phyloP scores from a whole-genome alignment of 2,888 invertebrate species.

The Platerodrilus igneus region DNA sequence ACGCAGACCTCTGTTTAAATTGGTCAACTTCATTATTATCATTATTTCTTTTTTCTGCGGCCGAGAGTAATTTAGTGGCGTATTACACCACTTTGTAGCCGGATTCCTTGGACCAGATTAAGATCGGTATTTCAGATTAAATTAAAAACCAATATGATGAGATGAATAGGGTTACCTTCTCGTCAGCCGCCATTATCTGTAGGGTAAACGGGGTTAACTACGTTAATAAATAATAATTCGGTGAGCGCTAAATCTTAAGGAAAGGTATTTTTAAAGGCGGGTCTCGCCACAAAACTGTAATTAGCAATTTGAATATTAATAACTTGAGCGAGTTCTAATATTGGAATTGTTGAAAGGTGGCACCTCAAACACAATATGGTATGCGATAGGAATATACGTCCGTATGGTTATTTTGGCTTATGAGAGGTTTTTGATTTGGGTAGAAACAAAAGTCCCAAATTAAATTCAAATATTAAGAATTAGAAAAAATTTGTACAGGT shows the following conservation, averaged over 20 bases:
- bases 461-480: no score
- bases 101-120: constrained; percentile 25
- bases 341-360: no score
- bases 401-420: no score
- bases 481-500: no score
- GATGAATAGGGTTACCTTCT: constrained; percentile 25
- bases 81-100: constrained; percentile 23
- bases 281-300: constrained; percentile 29
- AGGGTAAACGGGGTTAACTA: constrained; percentile 24
- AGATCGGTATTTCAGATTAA: constrained; percentile 31
- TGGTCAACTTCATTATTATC: constrained; percentile 4
- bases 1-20: background rate
- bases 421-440: no score
- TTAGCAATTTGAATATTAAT: constrained; percentile 36
- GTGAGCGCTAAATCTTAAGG: constrained; percentile 22
- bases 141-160: constrained; percentile 32
- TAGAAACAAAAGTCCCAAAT: no score
- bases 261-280: constrained; percentile 26
- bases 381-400: no score
- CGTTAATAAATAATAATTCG: constrained; percentile 26
- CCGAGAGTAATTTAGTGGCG: constrained; percentile 22
- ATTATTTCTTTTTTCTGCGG: constrained; percentile 15
- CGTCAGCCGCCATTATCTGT: constrained; percentile 22
- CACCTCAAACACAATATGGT: no score
- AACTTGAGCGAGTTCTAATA: no score